Conservation (phyloP, 2,113 vertebrate species). For the Sapajus apella region DNA sequence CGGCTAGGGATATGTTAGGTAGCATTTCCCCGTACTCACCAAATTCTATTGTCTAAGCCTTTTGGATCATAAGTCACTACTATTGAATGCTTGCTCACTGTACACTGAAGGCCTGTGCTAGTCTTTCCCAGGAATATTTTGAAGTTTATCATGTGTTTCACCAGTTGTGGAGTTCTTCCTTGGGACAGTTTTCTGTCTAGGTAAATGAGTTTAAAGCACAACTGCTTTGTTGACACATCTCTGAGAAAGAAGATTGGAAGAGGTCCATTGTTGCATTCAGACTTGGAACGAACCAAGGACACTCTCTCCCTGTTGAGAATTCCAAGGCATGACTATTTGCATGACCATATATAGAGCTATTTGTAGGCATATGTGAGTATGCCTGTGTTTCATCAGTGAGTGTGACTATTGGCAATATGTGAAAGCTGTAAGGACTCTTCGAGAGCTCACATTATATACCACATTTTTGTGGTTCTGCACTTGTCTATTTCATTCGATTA, state of each 20-base stretch:
- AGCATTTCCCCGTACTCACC: not conserved
- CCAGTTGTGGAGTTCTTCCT: not conserved
- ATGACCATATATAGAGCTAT: not conserved
- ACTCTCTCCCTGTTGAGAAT: not conserved
- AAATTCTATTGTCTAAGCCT: not conserved
- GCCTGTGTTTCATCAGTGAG: not conserved
- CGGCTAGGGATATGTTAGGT: not conserved
- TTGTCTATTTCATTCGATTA: not conserved
- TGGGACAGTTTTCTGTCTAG: constrained; percentile 30
- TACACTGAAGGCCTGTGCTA: not conserved
- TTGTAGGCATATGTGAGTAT: not conserved
- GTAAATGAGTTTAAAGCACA: constrained; percentile 51
- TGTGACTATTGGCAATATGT: not conserved
- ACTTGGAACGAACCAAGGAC: not conserved
- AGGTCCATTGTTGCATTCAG: not conserved
- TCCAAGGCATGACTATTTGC: not conserved
- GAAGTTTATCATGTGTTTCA: not conserved
- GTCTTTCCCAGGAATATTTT: not conserved
- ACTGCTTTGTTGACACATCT: not conserved
- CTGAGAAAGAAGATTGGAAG: not conserved
- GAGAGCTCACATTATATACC: not conserved
- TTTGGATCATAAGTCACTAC: constrained; percentile 2
- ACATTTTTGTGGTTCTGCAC: not conserved
- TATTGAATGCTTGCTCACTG: constrained; percentile 13
- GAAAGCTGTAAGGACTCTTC: not conserved